A percentile compares a stretch with the other conserved stretches of the same genome.
These are phyloP conservation scores for Pseudotriccus pelzelni DNA, from an alignment of 2,797 vertebrate species.

Conservation along the genomic window DNA sequence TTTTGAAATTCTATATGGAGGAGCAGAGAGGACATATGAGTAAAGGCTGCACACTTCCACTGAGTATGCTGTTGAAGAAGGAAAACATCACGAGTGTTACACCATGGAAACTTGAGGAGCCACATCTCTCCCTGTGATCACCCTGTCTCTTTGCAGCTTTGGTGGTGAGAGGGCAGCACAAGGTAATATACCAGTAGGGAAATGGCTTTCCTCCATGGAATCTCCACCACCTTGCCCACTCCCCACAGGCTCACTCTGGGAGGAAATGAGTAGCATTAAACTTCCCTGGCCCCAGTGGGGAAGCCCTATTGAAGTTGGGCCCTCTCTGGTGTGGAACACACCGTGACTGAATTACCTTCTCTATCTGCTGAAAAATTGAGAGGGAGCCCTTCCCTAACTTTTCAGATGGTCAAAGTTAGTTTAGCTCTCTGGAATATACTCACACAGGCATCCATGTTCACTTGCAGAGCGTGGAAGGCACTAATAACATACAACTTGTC, in stretches of 20 bases:
- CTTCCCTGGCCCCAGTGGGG: background rate
- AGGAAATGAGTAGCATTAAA: background rate
- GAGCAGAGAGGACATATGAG: background rate
- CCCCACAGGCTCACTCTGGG: background rate
- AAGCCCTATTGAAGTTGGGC: background rate
- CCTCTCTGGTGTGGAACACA: background rate
- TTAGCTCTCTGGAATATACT: constrained; percentile 42
- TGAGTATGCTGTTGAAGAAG: background rate
- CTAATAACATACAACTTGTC: constrained; percentile 45
- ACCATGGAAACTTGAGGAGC: background rate
- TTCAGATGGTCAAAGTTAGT: background rate
- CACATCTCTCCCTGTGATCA: background rate
- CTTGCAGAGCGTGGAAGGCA: constrained; percentile 66
- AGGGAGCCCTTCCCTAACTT: background rate
- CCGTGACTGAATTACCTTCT: background rate
- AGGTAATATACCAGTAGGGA: background rate
- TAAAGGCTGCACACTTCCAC: background rate
- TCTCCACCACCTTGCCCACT: background rate
- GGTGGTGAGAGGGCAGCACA: background rate
- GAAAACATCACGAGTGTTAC: background rate
- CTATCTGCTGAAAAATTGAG: background rate
- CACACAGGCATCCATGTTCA: constrained; percentile 63
- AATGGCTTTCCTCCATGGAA: background rate
- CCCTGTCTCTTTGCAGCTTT: background rate
- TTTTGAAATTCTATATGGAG: background rate